These are phyloP conservation scores for Urechis unicinctus DNA, from an alignment of 2,888 invertebrate genomes.

Conservation along the genomic window DNA sequence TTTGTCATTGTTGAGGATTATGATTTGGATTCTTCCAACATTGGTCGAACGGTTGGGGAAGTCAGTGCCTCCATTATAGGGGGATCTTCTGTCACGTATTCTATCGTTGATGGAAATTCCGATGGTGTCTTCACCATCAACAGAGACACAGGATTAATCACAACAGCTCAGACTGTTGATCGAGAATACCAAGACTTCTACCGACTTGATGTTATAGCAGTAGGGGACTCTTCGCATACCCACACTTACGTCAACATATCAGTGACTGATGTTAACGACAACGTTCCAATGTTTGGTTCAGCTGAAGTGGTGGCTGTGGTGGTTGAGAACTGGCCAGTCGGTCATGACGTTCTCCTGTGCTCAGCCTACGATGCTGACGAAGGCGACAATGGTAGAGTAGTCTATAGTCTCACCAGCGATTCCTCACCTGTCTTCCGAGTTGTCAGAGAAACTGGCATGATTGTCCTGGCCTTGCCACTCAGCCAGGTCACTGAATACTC, in stretches of 20 bases:
- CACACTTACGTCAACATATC: conserved; percentile 74
- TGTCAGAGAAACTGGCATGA: conserved; percentile 77
- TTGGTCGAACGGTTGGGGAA: conserved; percentile 70
- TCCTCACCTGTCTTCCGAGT: conserved; percentile 72
- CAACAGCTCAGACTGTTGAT: conserved; percentile 72
- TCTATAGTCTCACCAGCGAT: conserved; percentile 74
- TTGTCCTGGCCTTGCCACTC: conserved; percentile 72
- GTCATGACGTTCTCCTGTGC: conserved; percentile 84
- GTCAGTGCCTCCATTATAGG: conserved; percentile 51
- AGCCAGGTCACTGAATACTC: conserved; percentile 12
- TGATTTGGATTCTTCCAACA: conserved; percentile 58
- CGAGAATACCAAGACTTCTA: conserved; percentile 74
- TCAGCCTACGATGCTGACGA: conserved; percentile 81
- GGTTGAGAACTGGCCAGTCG: conserved; percentile 84
- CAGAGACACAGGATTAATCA: conserved; percentile 70
- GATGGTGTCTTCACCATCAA: conserved; percentile 74
- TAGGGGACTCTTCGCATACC: conserved; percentile 69
- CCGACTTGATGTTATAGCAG: conserved; percentile 72
- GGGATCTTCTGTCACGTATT: conserved; percentile 23
- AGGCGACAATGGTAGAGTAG: conserved; percentile 75
- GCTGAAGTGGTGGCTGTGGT: conserved; percentile 59
- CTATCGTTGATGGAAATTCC: conserved; percentile 73
- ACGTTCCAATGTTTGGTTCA: conserved; percentile 62
- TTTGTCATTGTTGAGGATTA: conserved; percentile 79
- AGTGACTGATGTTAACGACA: conserved; percentile 83